Evolutionary conservation across 2,888 invertebrate genomes (phyloP).

Genomic region (Erannis defoliaria): DNA sequence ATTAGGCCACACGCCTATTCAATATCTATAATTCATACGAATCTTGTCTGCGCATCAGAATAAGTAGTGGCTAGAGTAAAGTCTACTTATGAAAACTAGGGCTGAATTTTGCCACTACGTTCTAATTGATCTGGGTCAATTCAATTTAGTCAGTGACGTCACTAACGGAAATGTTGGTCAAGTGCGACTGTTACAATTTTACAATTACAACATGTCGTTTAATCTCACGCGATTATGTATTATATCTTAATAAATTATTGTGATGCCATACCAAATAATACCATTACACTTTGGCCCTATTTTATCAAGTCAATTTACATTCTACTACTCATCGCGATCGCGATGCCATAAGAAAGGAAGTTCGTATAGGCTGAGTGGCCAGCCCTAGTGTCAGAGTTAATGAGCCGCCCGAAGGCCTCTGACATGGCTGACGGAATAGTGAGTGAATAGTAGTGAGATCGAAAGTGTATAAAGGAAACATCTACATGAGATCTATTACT

Average conservation of each 20-base stretch:
- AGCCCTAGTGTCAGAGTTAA: too few species aligned
- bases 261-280: constrained; percentile 24
- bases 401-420: too few species aligned
- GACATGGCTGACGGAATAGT: neutral
- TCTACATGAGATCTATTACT: constrained; percentile 53
- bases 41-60: neutral
- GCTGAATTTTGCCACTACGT: constrained; percentile 25
- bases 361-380: too few species aligned
- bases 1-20: too few species aligned
- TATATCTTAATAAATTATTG: constrained; percentile 24
- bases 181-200: constrained; percentile 32
- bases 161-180: constrained; percentile 33
- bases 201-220: constrained; percentile 15
- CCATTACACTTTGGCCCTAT: neutral
- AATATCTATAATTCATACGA: too few species aligned
- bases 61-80: neutral
- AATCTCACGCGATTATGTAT: constrained; percentile 25
- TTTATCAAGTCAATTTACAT: neutral
- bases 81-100: neutral
- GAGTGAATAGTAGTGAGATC: neutral
- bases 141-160: constrained; percentile 53
- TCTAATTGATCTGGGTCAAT: constrained; percentile 54
- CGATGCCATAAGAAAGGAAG: neutral
- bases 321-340: constrained; percentile 12
- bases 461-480: constrained; percentile 12